Evolutionary conservation across 2,113 vertebrate genomes (phyloP), one percentile per base, ranked within the genome.

Genomic region (Notothenia coriiceps): DNA sequence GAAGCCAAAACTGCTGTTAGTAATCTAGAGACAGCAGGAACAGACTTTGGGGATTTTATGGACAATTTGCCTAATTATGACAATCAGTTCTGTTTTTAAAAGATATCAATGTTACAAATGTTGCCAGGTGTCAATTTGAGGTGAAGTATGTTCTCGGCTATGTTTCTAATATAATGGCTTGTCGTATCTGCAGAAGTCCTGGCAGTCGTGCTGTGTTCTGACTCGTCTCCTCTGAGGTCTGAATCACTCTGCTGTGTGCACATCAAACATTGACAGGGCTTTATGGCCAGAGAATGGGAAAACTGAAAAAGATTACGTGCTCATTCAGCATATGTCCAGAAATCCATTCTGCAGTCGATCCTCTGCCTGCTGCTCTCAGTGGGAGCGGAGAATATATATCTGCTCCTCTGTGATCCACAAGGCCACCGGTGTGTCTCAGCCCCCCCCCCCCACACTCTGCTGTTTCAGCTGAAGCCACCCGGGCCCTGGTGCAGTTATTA

Each of bases 391-490:
- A 79, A 51, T 69, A 85, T 81, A 79, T 91, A n/a, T n/a, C 80
- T 91, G 88, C 87, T 78, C 62, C 74, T 70, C 76, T 75, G 40
- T 60, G 81, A 72, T 81, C 72, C 79, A 65, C 43, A 60, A 79
- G 74, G 72, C 70, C 77, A 64, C 61, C 63, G 11, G 43, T 49
- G 63, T 74, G 70, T 70, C 75, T 73, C 33, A 2, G 2, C 25
- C 25, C 25, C 25, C 25, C 25, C 25, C 25, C 0, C 29, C 29
- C 29, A 2, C 25, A 29, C 52, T 70, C 72, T 83, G 66, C 80
- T 74, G 60, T 66, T 79, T 74, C 79, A 86, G 82, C 77, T 82
- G 64, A 78, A 84, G 74, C 85, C 89, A 83, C 79, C 74, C 88
- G 81, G 70, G 81, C 85, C 72, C 74, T 13, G 5, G 55, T 17